Conservation (phyloP, 2,797 vertebrate genomes). For the Nasua narica region DNA sequence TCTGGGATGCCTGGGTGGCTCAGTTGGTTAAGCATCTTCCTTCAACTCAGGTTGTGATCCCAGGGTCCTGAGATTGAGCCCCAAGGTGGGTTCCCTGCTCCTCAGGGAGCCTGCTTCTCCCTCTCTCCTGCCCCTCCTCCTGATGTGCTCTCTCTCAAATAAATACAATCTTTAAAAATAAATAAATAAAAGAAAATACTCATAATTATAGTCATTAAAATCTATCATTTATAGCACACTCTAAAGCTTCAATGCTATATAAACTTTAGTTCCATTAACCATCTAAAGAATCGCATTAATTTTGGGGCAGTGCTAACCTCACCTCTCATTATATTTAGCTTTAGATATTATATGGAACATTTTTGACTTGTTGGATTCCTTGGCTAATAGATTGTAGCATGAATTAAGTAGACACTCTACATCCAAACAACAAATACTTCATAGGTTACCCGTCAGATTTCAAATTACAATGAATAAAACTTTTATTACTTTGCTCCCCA, state of each 20-base stretch:
- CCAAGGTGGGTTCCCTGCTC: not conserved
- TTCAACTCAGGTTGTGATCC: not conserved
- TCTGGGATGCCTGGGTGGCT: not conserved
- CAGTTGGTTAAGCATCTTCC: not conserved
- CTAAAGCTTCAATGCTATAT: not conserved
- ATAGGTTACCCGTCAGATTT: conserved; percentile 24
- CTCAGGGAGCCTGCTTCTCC: not conserved
- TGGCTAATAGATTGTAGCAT: not conserved
- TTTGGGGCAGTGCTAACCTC: not conserved
- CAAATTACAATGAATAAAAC: conserved; percentile 30
- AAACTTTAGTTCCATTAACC: not conserved
- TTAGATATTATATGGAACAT: not conserved
- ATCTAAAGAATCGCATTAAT: not conserved
- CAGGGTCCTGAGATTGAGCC: not conserved
- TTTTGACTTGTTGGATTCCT: conserved; percentile 15
- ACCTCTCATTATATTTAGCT: not conserved
- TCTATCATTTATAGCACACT: not conserved
- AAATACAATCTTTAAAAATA: not conserved
- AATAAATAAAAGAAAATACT: not conserved
- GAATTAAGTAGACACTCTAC: conserved; percentile 11
- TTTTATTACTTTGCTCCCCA: conserved; percentile 29
- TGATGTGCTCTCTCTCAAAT: not conserved
- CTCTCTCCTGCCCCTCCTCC: too few species aligned
- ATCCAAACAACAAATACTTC: conserved; percentile 21
- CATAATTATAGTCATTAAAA: conserved; percentile 7